These are phyloP conservation scores for Liparis tanakae DNA, from an alignment of 2,797 vertebrate genomes.

Conservation along the genomic window DNA sequence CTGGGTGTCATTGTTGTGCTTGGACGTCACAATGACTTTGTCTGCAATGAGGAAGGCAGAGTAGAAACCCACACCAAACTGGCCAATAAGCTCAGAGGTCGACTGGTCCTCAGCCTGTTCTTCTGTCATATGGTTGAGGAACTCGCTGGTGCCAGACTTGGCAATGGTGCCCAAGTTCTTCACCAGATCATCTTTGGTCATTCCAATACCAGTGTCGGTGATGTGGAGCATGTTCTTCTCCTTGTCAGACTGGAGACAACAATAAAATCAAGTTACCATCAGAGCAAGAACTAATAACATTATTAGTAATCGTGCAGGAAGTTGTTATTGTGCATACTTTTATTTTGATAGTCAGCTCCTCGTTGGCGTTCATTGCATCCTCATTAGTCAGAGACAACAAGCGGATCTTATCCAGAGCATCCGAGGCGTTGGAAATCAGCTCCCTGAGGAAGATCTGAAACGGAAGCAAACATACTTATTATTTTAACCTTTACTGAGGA, in stretches of 20 bases:
- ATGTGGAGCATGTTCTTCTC: conserved; percentile 99
- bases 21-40: conserved; percentile 96
- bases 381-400: conserved; percentile 94
- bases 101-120: conserved; percentile 92
- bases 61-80: conserved; percentile 99
- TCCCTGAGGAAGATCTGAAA: conserved; percentile 97
- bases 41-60: conserved; percentile 98
- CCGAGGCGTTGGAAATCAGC: conserved; percentile 98
- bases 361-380: conserved; percentile 88
- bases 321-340: conserved; percentile 82
- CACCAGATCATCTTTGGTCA: conserved; percentile 96
- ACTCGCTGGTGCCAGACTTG: conserved; percentile 98
- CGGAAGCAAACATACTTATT: conserved; percentile 6
- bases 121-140: conserved; percentile 95
- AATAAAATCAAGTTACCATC: conserved; percentile 5
- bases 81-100: conserved; percentile 96
- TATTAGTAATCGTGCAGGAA: not conserved
- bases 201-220: conserved; percentile 97
- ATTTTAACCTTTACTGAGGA: not conserved
- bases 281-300: not conserved
- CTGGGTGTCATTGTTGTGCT: conserved; percentile 97
- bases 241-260: conserved; percentile 89
- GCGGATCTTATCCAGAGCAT: conserved; percentile 97
- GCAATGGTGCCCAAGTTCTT: conserved; percentile 98
- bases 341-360: conserved; percentile 97